Evolutionary conservation across 2,113 vertebrate genomes (phyloP).

Genomic region (Rynchops niger): DNA sequence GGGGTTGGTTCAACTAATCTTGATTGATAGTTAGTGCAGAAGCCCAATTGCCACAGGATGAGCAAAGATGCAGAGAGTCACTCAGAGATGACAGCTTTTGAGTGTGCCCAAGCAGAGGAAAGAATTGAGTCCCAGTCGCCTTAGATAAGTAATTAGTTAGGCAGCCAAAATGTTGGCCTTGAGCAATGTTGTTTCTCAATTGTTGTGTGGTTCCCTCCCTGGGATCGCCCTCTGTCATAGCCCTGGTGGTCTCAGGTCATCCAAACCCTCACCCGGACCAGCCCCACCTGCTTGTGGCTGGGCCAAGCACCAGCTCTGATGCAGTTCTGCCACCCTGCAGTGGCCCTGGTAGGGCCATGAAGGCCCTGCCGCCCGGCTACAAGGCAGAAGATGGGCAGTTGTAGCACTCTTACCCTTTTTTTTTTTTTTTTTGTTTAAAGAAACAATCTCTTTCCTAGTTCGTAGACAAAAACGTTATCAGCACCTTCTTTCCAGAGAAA

Average conservation of each 20-base stretch:
- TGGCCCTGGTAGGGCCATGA: not conserved
- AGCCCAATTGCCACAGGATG: not conserved
- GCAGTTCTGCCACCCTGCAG: not conserved
- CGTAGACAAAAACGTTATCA: not conserved
- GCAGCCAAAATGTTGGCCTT: not conserved
- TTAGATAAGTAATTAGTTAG: not conserved
- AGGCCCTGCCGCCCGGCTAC: not conserved
- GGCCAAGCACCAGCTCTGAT: not conserved
- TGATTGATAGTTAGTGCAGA: not conserved
- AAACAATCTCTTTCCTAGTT: not conserved
- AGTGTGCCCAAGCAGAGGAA: not conserved
- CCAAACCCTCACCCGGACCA: too few relatives aligned
- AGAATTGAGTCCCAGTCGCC: not conserved
- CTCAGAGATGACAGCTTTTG: not conserved
- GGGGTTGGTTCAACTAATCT: not conserved
- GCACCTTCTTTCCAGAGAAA: not conserved
- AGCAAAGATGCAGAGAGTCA: not conserved
- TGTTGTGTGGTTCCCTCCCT: not conserved
- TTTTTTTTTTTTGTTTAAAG: too few relatives aligned
- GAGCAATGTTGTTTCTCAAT: not conserved
- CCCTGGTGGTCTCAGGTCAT: rapidly evolving
- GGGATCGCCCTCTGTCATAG: not conserved
- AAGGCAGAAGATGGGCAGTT: not conserved
- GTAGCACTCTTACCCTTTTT: too few relatives aligned
- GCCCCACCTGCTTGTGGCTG: too few relatives aligned